Base-by-base conservation (phyloP, 1,140 invertebrate genomes). In the Metopolophium dirhodum region DNA sequence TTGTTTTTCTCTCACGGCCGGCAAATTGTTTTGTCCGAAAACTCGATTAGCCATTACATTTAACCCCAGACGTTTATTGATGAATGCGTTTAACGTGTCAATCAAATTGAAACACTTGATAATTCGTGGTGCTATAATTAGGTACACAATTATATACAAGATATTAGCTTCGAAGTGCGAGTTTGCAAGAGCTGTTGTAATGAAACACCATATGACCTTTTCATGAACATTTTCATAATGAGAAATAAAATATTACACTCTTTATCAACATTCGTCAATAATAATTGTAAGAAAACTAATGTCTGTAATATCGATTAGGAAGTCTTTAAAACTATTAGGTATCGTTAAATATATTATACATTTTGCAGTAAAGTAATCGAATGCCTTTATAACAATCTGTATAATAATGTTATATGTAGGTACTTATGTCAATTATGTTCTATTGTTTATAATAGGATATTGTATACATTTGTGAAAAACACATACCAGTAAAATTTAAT, bases 1-100 rank as follows among this genome's bases (percentile, higher is more conserved):
- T 57, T 93, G 91, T 83, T 86, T 93, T 93, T 93, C 91, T 93
- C 91, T 93, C 91, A 93, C 91, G 91, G 49, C 68, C 47, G 45
- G 68, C 91, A 93, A 93, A 93, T 85, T 86, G 91, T 82, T 93
- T 93, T 93, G 47, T 51, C 47, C 35, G 91, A 51, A 51, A 93
- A 93, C 91, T 85, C 91, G 91, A 93, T 93, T 93, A 93, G 91
- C 47, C 82, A n/a, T 90, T 88, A 54, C 87, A 49, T 51, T 88
- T 88, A 88, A 88, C 86, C 47, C 86, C 20, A 49, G 86, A 88
- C 47, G 18, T 88, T 88, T 49, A 47, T 88, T 88, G 86, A 88
- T 88, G 86, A 90, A 30, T 61, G 54, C 37, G 37, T 90, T 61
- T 90, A 61, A 61, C 54, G 6, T 61, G 91, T 82, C 91, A 85